These are phyloP conservation scores for Balaeniceps rex DNA, from an alignment of 2,113 vertebrate genomes.

Conservation along the genomic window DNA sequence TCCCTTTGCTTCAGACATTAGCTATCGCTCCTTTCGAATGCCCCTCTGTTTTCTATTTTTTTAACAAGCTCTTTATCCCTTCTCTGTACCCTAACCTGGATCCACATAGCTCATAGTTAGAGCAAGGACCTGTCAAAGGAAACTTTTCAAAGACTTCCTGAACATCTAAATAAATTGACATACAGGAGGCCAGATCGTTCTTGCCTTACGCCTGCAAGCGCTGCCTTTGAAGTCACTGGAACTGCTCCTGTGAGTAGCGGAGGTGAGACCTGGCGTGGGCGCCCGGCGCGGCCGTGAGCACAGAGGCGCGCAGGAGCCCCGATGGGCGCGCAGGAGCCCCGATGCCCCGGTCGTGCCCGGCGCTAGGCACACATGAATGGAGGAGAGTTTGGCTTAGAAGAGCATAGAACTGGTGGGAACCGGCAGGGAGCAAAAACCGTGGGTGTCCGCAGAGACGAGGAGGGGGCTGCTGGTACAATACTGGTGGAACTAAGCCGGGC, in stretches of 20 bases:
- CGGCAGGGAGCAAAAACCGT: no score
- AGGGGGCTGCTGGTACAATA: fast-evolving
- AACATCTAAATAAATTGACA: background rate
- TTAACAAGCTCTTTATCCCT: background rate
- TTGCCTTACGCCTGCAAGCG: background rate
- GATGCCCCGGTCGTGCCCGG: background rate
- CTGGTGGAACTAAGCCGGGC: no score
- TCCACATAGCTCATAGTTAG: background rate
- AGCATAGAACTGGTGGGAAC: background rate
- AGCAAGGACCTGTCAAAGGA: background rate
- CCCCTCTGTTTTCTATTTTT: slow-evolving; percentile 21
- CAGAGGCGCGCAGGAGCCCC: background rate
- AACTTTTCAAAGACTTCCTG: slow-evolving; percentile 21
- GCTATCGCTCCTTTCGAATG: background rate
- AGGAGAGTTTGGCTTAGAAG: background rate
- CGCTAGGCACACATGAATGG: fast-evolving
- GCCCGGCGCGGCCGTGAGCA: fast-evolving
- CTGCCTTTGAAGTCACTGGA: background rate
- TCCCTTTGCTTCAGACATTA: background rate
- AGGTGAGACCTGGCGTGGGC: background rate
- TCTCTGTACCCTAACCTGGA: background rate
- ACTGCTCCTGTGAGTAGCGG: background rate
- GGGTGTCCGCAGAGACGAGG: background rate
- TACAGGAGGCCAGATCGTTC: background rate
- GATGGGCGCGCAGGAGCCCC: fast-evolving